Evolutionary conservation across 2,797 vertebrate species (phyloP).

Genomic region (Pangasius larnaudii): DNA sequence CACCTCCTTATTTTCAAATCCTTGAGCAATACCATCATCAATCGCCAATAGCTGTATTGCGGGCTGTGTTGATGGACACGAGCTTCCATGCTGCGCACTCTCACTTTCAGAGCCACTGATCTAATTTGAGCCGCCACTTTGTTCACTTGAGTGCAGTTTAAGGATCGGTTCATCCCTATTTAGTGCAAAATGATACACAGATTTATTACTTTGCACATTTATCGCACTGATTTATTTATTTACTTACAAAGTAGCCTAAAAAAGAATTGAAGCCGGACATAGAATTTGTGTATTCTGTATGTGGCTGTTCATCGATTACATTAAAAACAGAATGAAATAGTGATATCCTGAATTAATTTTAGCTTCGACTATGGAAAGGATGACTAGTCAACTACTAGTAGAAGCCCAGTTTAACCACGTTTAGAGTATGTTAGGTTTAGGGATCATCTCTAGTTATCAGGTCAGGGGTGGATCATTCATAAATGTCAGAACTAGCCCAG

Average conservation of each 20-base stretch:
- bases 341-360: neutral
- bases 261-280: neutral
- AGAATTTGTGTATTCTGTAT: neutral
- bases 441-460: neutral
- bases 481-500: neutral
- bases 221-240: neutral
- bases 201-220: neutral
- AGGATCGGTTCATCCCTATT: neutral
- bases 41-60: too few relatives aligned
- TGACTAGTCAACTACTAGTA: neutral
- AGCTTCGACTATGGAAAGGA: neutral
- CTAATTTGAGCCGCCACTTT: neutral
- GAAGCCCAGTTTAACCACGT: neutral
- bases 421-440: neutral
- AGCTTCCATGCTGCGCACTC: neutral
- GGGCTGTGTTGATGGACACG: neutral
- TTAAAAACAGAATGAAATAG: neutral
- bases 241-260: neutral
- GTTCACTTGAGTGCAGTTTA: neutral
- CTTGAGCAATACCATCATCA: too few relatives aligned
- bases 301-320: neutral
- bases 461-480: neutral
- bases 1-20: too few relatives aligned
- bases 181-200: neutral
- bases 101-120: neutral